phyloP scores from a whole-genome alignment of 2,888 invertebrate species.

The Idaea biselata region DNA sequence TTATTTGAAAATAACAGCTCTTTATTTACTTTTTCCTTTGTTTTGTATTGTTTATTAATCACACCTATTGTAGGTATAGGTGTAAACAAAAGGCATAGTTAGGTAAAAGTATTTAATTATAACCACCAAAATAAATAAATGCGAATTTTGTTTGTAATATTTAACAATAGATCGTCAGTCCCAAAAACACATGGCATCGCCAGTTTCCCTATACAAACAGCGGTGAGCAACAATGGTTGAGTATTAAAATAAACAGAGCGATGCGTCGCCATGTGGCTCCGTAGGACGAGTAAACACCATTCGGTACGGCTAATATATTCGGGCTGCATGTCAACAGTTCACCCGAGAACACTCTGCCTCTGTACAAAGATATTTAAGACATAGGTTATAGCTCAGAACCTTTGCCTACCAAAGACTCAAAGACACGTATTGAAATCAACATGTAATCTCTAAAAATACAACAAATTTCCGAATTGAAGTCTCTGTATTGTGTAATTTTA shows the following conservation, averaged over 20 bases:
- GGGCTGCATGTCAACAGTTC: constrained; percentile 46
- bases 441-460: too few relatives aligned
- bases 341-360: constrained; percentile 2
- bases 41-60: too few relatives aligned
- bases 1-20: too few relatives aligned
- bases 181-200: constrained; percentile 52
- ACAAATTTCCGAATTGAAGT: too few relatives aligned
- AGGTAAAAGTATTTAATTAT: too few relatives aligned
- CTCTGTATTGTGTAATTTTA: too few relatives aligned
- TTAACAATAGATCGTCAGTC: constrained; percentile 30
- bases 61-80: too few relatives aligned
- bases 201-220: constrained; percentile 68
- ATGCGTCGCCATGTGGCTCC: constrained; percentile 70
- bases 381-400: neutral
- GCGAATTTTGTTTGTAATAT: constrained; percentile 39
- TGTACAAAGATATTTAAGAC: neutral
- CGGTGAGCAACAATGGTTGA: constrained; percentile 71
- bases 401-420: too few relatives aligned
- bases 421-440: too few relatives aligned
- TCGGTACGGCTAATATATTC: constrained; percentile 70
- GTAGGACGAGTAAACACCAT: constrained; percentile 61
- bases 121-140: constrained; percentile 2
- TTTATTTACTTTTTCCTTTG: too few relatives aligned
- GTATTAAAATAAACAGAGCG: constrained; percentile 78
- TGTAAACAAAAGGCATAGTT: too few relatives aligned